Conservation (phyloP, 2,888 invertebrate species). For the Caenorhabditis sp. region DNA sequence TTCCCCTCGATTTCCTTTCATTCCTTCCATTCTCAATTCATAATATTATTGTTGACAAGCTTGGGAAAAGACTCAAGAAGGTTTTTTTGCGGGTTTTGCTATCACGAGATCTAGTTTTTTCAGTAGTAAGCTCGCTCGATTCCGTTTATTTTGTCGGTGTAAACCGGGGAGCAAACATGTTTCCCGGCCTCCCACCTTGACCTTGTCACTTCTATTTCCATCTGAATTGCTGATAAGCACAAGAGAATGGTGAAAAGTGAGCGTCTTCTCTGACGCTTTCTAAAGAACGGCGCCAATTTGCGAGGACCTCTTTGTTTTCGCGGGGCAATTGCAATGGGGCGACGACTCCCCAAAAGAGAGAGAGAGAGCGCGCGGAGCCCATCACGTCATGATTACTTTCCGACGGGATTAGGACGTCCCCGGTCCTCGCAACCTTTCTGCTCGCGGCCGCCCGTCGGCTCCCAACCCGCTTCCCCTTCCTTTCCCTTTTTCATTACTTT, state of each 20-base stretch:
- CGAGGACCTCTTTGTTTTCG: constrained; percentile 29
- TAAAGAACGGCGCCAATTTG: constrained; percentile 36
- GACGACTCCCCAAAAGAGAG: no score
- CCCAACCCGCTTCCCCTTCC: constrained; percentile 10
- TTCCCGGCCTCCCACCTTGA: neutral
- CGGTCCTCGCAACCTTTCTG: constrained; percentile 1
- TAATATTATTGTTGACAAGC: constrained; percentile 14
- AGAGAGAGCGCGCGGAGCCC: constrained; percentile 10
- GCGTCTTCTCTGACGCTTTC: no score
- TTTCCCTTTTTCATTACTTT: constrained; percentile 31
- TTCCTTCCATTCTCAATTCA: neutral
- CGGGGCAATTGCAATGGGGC: constrained; percentile 12
- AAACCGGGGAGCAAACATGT: constrained; percentile 35
- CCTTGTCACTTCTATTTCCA: constrained; percentile 45
- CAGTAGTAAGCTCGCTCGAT: neutral
- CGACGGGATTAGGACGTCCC: constrained; percentile 41
- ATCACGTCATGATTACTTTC: constrained; percentile 57
- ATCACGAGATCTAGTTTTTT: no score
- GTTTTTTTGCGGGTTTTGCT: no score
- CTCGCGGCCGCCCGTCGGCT: neutral
- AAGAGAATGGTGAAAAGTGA: no score
- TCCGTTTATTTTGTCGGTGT: constrained; percentile 8
- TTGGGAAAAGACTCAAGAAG: neutral
- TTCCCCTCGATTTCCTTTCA: neutral
- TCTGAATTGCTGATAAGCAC: no score